Base-by-base conservation (phyloP, 2,888 invertebrate species). In the Conus canariensis region DNA sequence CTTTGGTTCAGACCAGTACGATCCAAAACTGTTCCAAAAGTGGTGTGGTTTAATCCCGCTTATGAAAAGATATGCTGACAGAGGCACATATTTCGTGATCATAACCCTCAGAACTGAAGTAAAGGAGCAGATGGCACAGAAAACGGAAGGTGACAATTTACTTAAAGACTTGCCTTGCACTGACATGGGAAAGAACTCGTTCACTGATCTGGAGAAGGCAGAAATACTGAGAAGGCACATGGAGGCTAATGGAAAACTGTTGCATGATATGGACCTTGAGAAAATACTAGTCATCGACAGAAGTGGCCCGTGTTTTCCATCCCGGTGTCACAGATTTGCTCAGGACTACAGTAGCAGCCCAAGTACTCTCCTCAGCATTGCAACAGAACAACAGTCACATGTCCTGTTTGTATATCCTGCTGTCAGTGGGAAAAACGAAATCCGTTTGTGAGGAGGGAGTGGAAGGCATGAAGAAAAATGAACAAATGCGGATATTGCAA, bases 231-330 rank as follows among this genome's bases (percentile, higher is more conserved):
- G 59, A 59, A 85, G 45, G 25, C 85, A 85, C 59, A 59, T 85
- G 22, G 60, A 56, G 22, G 82, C 82, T 56, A 45, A 22, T 56
- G 82, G 56, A 4, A 82, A 59, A 59, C 22, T n/a, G 60, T 9
- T 85, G 64, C n/a, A 59, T 14, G 64, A 85, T n/a, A 45, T 6
- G 12, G 64, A 25, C 59, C 56, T 85, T 30, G 85, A 85, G n/a
- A 64, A 85, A 59, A 85, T 85, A 56, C 59, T 85, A 25, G 22
- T 25, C 85, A 85, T 60, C 14, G 85, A 85, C 85, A 60, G 60
- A 60, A 85, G 60, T 25, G 85, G 85, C 2, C 59, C 59, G 10
- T 64, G 60, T 25, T 85, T 85, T 85, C 59, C 85, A 59, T 3
- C 25, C 8, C 25, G 85, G 14, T 85, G 60, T 60, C 22, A 22